A percentile compares a stretch with the other conserved stretches of the same genome.
These are phyloP conservation scores for Petromus typicus DNA, from an alignment of 2,113 vertebrate genomes.

Conservation along the genomic window DNA sequence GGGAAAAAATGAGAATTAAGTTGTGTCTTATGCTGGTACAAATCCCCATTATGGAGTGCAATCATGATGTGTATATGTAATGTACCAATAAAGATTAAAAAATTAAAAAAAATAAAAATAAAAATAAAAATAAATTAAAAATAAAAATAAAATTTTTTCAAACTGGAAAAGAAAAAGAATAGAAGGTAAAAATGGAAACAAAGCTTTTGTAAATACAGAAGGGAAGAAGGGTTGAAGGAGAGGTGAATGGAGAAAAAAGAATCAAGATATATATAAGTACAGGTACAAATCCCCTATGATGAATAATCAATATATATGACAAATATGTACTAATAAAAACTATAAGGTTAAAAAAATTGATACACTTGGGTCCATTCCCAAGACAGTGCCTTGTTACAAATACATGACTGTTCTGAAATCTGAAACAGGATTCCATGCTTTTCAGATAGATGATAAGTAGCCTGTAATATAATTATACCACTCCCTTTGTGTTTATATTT, in stretches of 20 bases:
- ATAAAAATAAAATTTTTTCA: too few relatives aligned
- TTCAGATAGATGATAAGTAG: background rate
- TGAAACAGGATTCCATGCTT: background rate
- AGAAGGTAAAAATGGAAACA: background rate
- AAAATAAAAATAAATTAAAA: too few relatives aligned
- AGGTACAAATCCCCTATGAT: background rate
- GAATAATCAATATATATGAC: background rate
- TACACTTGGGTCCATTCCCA: background rate
- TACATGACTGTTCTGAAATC: background rate
- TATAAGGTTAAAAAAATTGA: background rate
- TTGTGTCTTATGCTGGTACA: too few relatives aligned
- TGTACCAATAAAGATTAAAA: too few relatives aligned
- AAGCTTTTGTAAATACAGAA: background rate
- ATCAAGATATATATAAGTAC: background rate
- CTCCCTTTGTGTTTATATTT: background rate
- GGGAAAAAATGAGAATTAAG: too few relatives aligned
- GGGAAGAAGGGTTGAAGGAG: background rate
- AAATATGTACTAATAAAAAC: background rate
- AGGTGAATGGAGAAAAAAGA: background rate
- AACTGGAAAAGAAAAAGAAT: too few relatives aligned
- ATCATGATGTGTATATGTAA: too few relatives aligned
- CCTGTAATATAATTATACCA: background rate
- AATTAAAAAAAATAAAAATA: too few relatives aligned
- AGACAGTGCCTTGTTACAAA: background rate
- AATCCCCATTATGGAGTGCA: too few relatives aligned